Conservation (phyloP, 2,113 vertebrate genomes). For the Halichoerus grypus region DNA sequence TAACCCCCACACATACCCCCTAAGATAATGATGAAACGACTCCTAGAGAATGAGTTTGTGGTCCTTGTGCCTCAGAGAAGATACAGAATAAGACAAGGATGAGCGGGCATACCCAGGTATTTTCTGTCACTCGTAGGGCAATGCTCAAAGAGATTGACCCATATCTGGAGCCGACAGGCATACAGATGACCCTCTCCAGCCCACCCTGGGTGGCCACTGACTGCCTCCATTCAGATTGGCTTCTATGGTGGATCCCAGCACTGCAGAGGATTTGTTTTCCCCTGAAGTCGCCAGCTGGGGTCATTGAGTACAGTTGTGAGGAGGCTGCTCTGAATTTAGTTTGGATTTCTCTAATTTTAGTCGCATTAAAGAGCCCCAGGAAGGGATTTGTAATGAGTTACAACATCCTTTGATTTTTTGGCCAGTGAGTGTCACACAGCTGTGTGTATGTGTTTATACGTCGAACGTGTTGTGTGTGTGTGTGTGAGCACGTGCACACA, state of each 20-base stretch:
- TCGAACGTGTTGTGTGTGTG: not conserved
- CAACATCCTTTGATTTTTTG: slow-evolving; percentile 58
- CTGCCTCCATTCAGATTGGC: not conserved
- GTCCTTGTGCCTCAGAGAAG: not conserved
- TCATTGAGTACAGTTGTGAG: not conserved
- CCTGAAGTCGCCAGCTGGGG: slow-evolving; percentile 61
- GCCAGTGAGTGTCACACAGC: slow-evolving; percentile 57
- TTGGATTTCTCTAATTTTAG: slow-evolving; percentile 79
- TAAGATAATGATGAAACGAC: not conserved
- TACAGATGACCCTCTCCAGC: not conserved
- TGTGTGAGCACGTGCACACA: accelerated
- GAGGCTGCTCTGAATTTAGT: slow-evolving; percentile 70
- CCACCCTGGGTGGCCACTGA: not conserved
- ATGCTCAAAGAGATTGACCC: not conserved
- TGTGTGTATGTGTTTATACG: not conserved
- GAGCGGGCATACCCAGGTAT: not conserved
- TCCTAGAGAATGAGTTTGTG: not conserved
- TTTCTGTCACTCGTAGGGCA: not conserved
- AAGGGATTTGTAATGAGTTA: slow-evolving; percentile 52
- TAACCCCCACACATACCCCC: not conserved
- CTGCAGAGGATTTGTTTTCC: not conserved
- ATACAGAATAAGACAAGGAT: not conserved
- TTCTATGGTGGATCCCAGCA: not conserved
- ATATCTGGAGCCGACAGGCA: not conserved
- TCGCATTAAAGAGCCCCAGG: slow-evolving; percentile 45